Base-by-base conservation (phyloP, 2,888 invertebrate genomes). In the Protonemura montana region DNA sequence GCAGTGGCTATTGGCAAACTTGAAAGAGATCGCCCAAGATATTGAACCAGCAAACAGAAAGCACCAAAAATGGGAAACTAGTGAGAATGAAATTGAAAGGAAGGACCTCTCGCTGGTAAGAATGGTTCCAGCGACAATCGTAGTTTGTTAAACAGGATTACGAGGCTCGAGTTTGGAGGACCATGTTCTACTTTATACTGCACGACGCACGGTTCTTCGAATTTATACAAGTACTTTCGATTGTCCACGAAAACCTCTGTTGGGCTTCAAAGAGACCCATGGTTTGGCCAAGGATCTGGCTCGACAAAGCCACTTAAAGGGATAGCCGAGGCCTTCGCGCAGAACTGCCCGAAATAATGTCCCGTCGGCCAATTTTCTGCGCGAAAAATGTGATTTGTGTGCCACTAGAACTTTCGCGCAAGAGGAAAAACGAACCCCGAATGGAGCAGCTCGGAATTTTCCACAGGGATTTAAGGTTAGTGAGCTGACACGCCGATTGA, bases 291-390 rank as follows among this genome's bases (percentile, higher is more conserved):
- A 59, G 35, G 59, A 21, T 21, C 78, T 13, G 78, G 3, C 1
- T 27, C n/a, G 78, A 59, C 59, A 84, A 84, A 84, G 84, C 84
- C 84, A 84, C 84, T 84, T 81, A 81, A 81, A 81, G 21, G 21
- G 81, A n/a, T n/a, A 81, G 28, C 80, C 16, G 13, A 5, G n/a
- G n/a, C n/a, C 27, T 6, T 30, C 81, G 78, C 26, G 21, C 59
- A 10, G 59, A 59, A 59, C 26, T n/a, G 82, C 25, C 21, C 25
- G 26, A 83, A 83, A 59, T 59, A 83, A 59, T 59, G 21, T 59
- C 59, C 59, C 59, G 3, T 59, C 26, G 25, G 35, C 42, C 26
- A n/a, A 83, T 21, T 41, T 41, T 41, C 35, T 42, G 42, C 82
- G n/a, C 3, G 59, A 59, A 59, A 7, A 10, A 59, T 59, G 59